A percentile compares a stretch with the other conserved stretches of the same genome.
These are phyloP conservation scores for Zygothrica quintamaculata DNA, from an alignment of 2,888 invertebrate species.

Conservation along the genomic window DNA sequence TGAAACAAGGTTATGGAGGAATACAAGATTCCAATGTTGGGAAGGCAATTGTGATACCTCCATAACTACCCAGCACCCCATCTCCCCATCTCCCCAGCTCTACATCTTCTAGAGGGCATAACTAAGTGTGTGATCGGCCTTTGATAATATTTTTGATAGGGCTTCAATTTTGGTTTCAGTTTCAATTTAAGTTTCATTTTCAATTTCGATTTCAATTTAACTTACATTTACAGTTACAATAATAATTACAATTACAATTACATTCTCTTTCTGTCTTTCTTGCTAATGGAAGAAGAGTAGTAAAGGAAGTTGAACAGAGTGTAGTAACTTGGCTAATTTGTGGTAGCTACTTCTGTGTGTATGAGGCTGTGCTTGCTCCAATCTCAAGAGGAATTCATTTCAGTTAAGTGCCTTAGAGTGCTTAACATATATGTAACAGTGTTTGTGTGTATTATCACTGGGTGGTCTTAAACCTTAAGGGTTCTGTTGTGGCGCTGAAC, in stretches of 20 bases:
- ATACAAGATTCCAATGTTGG: conserved; percentile 63
- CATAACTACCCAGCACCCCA: conserved; percentile 4
- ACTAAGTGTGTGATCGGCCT: conserved; percentile 26
- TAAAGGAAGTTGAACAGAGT: conserved; percentile 43
- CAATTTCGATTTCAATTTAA: background rate
- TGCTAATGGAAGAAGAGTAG: no score
- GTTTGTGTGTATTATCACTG: conserved; percentile 10
- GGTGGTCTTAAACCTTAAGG: conserved; percentile 42
- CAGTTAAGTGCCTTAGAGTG: conserved; percentile 55
- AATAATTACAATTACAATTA: no score
- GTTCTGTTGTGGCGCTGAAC: conserved; percentile 41
- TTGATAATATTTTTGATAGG: conserved; percentile 71
- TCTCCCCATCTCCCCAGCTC: background rate
- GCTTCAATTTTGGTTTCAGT: conserved; percentile 35
- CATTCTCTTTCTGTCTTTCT: no score
- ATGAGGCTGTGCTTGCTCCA: conserved; percentile 52
- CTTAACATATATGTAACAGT: conserved; percentile 15
- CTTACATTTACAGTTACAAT: background rate
- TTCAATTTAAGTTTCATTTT: conserved; percentile 5
- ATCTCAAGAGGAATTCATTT: conserved; percentile 59
- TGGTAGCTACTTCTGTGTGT: conserved; percentile 45
- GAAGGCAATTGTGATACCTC: conserved; percentile 42
- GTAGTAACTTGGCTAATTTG: conserved; percentile 53
- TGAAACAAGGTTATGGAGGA: conserved; percentile 73
- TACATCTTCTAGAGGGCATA: no score